These are phyloP conservation scores for Oligia latruncula DNA, from an alignment of 2,888 invertebrate species.

Conservation along the genomic window DNA sequence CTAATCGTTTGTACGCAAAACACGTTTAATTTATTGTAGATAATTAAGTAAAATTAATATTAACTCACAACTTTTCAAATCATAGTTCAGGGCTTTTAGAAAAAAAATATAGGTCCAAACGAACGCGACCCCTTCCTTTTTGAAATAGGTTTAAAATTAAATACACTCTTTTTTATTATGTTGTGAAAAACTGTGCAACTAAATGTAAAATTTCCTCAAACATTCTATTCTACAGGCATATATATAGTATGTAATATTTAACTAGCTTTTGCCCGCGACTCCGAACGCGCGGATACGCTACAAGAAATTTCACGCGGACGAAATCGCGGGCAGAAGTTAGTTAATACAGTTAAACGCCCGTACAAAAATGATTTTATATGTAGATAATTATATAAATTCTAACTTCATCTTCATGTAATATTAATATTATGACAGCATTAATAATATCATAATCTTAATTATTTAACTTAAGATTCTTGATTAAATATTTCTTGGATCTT, in stretches of 20 bases:
- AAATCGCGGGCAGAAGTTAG: too few relatives aligned
- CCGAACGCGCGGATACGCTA: too few relatives aligned
- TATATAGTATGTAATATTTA: too few relatives aligned
- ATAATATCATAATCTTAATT: neutral
- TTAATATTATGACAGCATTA: constrained; percentile 17
- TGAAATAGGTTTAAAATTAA: neutral
- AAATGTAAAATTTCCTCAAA: too few relatives aligned
- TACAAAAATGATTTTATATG: too few relatives aligned
- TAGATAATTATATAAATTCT: neutral
- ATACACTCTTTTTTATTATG: neutral
- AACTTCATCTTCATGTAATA: neutral
- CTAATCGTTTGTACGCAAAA: neutral
- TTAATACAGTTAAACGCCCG: too few relatives aligned
- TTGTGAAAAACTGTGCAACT: neutral
- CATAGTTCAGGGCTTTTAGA: neutral
- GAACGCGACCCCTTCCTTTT: too few relatives aligned
- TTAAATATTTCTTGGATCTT: neutral
- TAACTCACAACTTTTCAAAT: neutral
- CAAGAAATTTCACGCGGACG: too few relatives aligned
- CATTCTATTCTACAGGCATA: too few relatives aligned
- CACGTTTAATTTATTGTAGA: neutral
- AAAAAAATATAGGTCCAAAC: neutral
- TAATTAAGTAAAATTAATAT: constrained; percentile 1
- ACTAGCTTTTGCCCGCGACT: too few relatives aligned
- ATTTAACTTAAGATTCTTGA: constrained; percentile 3